These are phyloP conservation scores for Gryllus bimaculatus DNA, from an alignment of 1,140 invertebrate genomes.

Conservation along the genomic window DNA sequence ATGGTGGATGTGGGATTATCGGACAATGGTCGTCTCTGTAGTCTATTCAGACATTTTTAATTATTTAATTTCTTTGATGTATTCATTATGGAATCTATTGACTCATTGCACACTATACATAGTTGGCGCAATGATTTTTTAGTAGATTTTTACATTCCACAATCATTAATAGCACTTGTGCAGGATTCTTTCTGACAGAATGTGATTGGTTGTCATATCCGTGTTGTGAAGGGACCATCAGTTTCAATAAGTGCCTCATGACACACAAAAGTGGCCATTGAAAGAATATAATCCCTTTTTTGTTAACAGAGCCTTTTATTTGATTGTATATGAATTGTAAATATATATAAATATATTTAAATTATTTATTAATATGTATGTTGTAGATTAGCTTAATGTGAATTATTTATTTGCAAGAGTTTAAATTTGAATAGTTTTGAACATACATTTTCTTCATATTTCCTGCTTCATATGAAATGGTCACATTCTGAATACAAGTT, in stretches of 20 bases:
- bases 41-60: too few relatives aligned
- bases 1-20: not conserved
- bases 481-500: not conserved
- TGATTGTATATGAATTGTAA: not conserved
- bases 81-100: too few relatives aligned
- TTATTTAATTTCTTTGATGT: too few relatives aligned
- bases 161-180: not conserved
- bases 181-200: not conserved
- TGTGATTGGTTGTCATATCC: not conserved
- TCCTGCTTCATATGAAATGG: not conserved
- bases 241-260: not conserved
- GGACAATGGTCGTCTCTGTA: not conserved
- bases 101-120: too few relatives aligned
- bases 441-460: not conserved
- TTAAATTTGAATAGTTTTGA: not conserved
- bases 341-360: constrained; percentile 16
- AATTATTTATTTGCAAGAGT: constrained; percentile 12
- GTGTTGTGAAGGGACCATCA: not conserved
- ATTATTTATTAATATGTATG: constrained; percentile 17
- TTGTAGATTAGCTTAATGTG: constrained; percentile 12
- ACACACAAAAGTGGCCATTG: not conserved
- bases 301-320: not conserved
- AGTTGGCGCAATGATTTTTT: too few relatives aligned
- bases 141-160: too few relatives aligned
- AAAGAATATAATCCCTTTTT: not conserved